Evolutionary conservation across 2,888 invertebrate genomes (phyloP).

Genomic region (Malthinus flaveolus): DNA sequence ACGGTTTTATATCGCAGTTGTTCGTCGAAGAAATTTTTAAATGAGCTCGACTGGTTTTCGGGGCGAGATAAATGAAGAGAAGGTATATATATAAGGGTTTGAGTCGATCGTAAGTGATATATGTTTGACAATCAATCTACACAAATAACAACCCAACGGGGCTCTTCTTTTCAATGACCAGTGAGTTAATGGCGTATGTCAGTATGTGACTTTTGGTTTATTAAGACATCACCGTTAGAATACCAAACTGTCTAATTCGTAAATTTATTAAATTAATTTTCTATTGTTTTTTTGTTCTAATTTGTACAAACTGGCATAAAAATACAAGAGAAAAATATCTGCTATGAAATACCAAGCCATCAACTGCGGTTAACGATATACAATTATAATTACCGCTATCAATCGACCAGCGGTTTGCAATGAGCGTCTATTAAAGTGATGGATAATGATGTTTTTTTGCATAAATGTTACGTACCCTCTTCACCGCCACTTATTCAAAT

Average conservation of each 20-base stretch:
- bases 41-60: conserved; percentile 17
- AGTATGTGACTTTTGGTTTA: background rate
- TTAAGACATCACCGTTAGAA: background rate
- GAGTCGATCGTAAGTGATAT: conserved; percentile 14
- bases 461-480: conserved; percentile 42
- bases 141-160: conserved; percentile 14
- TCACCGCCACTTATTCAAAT: conserved; percentile 41
- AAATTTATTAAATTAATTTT: conserved; percentile 3
- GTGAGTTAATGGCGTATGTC: background rate
- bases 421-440: conserved; percentile 53
- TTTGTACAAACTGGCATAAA: background rate
- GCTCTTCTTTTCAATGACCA: conserved; percentile 10
- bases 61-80: conserved; percentile 25
- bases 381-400: conserved; percentile 52
- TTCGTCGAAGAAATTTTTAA: conserved; percentile 16
- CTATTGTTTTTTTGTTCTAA: background rate
- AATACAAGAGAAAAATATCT: conserved; percentile 3
- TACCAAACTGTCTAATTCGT: background rate
- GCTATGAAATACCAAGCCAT: conserved; percentile 27
- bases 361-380: conserved; percentile 47
- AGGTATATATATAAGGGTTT: conserved; percentile 22
- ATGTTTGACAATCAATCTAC: conserved; percentile 20
- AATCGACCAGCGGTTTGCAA: conserved; percentile 45
- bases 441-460: conserved; percentile 47
- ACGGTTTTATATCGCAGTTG: background rate